A percentile compares a stretch with the other conserved stretches of the same genome.
phyloP scores from a whole-genome alignment of 1,140 invertebrate species.

The Spodoptera frugiperda region DNA sequence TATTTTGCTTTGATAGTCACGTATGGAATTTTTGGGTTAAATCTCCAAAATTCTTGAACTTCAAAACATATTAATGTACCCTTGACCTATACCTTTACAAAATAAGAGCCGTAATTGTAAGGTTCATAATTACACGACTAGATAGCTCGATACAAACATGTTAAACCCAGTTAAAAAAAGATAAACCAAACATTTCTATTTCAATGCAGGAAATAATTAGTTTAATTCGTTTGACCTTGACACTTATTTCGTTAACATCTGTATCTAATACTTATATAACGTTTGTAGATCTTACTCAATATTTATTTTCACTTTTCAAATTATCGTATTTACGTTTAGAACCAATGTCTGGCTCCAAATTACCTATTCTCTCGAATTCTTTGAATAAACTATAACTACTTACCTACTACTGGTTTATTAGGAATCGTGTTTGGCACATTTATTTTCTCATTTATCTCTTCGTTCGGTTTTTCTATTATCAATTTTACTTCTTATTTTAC shows the following conservation, averaged over 20 bases:
- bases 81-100: too few species aligned
- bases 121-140: too few species aligned
- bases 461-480: too few species aligned
- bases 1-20: too few species aligned
- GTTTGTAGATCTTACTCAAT: neutral
- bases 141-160: too few species aligned
- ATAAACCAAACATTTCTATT: conserved; percentile 16
- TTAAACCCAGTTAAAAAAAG: neutral
- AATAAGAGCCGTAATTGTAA: too few species aligned
- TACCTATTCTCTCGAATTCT: neutral
- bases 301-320: conserved; percentile 14
- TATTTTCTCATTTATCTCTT: too few species aligned
- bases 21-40: too few species aligned
- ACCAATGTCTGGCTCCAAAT: neutral
- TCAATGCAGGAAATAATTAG: conserved; percentile 1
- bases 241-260: conserved; percentile 5
- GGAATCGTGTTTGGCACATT: too few species aligned
- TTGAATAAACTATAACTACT: neutral
- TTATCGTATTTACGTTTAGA: neutral
- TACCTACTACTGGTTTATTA: neutral
- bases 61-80: too few species aligned
- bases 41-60: too few species aligned
- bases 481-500: too few species aligned
- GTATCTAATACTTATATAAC: neutral
- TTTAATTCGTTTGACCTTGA: conserved; percentile 7